These are phyloP conservation scores for Drosophila fulvimacula DNA, from an alignment of 2,888 invertebrate genomes.

Conservation along the genomic window DNA sequence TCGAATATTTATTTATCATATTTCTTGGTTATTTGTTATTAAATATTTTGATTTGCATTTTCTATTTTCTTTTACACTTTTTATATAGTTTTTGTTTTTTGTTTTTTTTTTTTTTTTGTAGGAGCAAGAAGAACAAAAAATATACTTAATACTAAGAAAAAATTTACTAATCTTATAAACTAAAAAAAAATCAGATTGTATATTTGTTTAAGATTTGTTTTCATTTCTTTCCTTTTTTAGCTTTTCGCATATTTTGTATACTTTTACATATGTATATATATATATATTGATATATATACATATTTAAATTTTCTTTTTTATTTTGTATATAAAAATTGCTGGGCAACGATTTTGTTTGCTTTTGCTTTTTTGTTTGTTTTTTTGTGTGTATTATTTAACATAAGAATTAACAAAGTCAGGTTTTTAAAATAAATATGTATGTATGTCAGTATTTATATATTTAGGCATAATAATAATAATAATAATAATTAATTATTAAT, in stretches of 20 bases:
- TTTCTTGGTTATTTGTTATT: constrained; percentile 42
- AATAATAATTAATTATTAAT: constrained; percentile 40
- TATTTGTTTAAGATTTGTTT: constrained; percentile 74
- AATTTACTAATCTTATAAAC: constrained; percentile 82
- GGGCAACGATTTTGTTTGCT: constrained; percentile 41
- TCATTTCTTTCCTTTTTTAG: constrained; percentile 11
- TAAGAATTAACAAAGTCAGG: constrained; percentile 80
- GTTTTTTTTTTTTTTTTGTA: constrained; percentile 50
- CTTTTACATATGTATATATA: constrained; percentile 27
- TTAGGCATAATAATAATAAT: constrained; percentile 37
- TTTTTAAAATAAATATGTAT: constrained; percentile 79
- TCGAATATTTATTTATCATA: not conserved
- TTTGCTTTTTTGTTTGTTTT: constrained; percentile 24
- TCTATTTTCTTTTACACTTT: constrained; percentile 30
- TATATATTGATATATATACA: constrained; percentile 18
- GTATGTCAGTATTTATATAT: constrained; percentile 47
- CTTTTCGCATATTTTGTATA: constrained; percentile 38
- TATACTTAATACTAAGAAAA: constrained; percentile 82
- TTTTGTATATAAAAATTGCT: constrained; percentile 51
- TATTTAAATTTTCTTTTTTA: constrained; percentile 18
- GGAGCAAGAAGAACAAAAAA: constrained; percentile 76
- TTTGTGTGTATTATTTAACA: constrained; percentile 53
- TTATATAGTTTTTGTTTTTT: constrained; percentile 51
- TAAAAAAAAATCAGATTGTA: constrained; percentile 83
- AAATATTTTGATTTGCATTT: constrained; percentile 50